Conservation (phyloP, 2,113 vertebrate genomes). For the Catagonus wagneri region DNA sequence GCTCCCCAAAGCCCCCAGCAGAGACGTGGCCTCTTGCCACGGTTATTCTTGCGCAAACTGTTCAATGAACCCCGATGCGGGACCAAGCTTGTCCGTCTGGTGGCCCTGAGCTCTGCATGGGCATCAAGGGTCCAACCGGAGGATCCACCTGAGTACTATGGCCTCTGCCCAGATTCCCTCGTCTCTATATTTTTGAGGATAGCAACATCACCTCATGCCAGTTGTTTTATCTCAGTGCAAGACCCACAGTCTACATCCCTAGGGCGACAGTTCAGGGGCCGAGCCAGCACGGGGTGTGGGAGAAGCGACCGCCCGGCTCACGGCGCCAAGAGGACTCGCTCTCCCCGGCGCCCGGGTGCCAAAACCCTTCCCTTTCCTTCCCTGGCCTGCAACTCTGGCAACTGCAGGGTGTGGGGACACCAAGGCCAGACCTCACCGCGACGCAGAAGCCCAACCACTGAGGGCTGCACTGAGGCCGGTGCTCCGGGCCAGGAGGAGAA, state of each 20-base stretch:
- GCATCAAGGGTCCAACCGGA: not conserved
- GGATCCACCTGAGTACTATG: not conserved
- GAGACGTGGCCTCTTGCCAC: not conserved
- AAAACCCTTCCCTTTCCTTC: not conserved
- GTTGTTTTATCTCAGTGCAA: not conserved
- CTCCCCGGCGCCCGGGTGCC: not conserved
- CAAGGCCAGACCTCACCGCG: not conserved
- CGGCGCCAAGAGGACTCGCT: fast-evolving
- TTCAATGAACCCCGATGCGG: not conserved
- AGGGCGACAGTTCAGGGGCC: not conserved
- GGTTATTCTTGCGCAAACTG: not conserved
- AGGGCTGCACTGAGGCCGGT: not conserved
- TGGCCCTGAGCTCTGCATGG: not conserved
- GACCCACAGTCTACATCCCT: not conserved
- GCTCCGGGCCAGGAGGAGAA: constrained; percentile 32
- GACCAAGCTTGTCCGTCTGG: not conserved
- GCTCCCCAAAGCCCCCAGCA: not conserved
- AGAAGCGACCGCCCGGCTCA: not conserved
- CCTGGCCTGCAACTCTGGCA: not conserved
- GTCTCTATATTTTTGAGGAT: not conserved
- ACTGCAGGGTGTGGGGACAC: not conserved
- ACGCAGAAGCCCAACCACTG: not conserved
- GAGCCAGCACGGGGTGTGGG: not conserved
- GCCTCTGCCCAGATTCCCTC: not conserved
- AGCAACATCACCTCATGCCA: not conserved